Conservation (phyloP, 2,888 invertebrate species). For the Yponomeuta evonymella region DNA sequence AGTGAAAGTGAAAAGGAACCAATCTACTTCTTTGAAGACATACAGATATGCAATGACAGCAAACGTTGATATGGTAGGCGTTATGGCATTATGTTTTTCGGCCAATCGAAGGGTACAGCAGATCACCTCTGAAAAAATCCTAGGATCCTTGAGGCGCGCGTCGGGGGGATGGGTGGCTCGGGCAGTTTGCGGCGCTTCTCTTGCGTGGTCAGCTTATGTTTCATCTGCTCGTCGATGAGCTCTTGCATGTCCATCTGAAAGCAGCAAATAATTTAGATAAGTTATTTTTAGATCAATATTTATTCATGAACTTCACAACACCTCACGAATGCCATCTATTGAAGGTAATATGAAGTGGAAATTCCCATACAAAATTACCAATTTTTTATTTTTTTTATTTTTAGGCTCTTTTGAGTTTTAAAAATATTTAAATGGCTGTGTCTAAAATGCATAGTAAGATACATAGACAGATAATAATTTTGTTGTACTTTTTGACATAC, state of each 20-base stretch:
- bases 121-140: constrained; percentile 75
- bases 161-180: constrained; percentile 58
- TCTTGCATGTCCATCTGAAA: constrained; percentile 96
- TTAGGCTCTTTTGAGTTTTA: too few species aligned
- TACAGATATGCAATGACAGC: constrained; percentile 43
- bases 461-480: too few species aligned
- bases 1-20: constrained; percentile 39
- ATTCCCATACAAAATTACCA: too few species aligned
- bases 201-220: constrained; percentile 84
- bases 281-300: neutral
- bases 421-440: too few species aligned
- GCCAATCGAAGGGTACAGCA: constrained; percentile 48
- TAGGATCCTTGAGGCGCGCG: constrained; percentile 55
- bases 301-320: neutral
- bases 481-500: too few species aligned
- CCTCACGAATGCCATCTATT: too few species aligned
- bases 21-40: constrained; percentile 44
- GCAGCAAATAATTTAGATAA: neutral
- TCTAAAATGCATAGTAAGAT: too few species aligned
- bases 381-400: too few species aligned
- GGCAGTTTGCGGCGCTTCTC: constrained; percentile 72
- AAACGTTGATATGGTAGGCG: constrained; percentile 38
- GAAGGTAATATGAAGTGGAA: too few species aligned
- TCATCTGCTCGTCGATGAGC: constrained; percentile 92
- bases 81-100: constrained; percentile 44